A percentile compares a stretch with the other conserved stretches of the same genome.
Conservation (phyloP, 2,797 vertebrate genomes). For the Columba guinea region DNA sequence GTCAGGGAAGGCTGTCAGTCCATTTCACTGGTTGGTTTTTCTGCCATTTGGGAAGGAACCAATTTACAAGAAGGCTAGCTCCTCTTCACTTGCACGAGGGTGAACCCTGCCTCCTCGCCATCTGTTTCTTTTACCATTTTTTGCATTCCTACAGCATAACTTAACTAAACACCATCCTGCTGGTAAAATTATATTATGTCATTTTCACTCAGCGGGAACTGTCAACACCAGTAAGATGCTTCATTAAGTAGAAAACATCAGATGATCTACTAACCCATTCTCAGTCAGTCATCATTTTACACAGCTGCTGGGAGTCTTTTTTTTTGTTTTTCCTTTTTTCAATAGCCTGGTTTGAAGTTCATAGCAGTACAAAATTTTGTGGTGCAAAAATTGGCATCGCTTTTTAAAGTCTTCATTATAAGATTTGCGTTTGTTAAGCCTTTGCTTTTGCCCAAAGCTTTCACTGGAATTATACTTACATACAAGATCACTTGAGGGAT, state of each 20-base stretch:
- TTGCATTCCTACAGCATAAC: conserved; percentile 45
- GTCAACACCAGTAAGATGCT: conserved; percentile 59
- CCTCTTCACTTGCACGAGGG: background rate
- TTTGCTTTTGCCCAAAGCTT: background rate
- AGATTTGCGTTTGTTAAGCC: background rate
- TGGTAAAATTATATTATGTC: conserved; percentile 57
- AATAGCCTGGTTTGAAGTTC: background rate
- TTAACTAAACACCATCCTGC: conserved; percentile 51
- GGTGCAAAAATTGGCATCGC: background rate
- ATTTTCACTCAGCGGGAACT: conserved; percentile 54
- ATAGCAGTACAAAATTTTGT: background rate
- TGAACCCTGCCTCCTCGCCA: background rate
- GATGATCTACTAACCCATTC: conserved; percentile 40
- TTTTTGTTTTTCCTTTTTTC: background rate
- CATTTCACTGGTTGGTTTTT: background rate
- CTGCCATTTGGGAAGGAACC: background rate
- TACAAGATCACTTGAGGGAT: background rate
- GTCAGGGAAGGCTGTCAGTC: background rate
- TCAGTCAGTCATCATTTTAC: conserved; percentile 30
- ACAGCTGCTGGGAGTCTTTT: conserved; percentile 26
- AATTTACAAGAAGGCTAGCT: background rate
- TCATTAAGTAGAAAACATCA: conserved; percentile 55
- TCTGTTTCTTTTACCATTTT: conserved; percentile 49
- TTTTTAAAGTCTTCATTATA: background rate
- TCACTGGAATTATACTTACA: background rate